Evolutionary conservation across 2,797 vertebrate genomes (phyloP).

Genomic region (Oryzias sinensis): DNA sequence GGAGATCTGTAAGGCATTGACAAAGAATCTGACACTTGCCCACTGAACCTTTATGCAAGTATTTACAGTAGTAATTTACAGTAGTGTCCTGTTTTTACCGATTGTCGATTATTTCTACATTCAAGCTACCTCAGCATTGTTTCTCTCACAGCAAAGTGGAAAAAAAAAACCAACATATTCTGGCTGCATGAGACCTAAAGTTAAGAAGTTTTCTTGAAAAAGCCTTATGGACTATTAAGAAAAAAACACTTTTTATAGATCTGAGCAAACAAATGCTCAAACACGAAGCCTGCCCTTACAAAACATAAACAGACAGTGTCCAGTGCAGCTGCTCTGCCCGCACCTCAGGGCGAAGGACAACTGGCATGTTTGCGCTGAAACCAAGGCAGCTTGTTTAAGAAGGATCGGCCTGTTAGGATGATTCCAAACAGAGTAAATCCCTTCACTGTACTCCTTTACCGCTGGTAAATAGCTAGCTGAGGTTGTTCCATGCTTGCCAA

Average conservation of each 20-base stretch:
- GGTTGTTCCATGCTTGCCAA: slow-evolving; percentile 24
- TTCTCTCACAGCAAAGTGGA: slow-evolving; percentile 16
- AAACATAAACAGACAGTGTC: slow-evolving; percentile 43
- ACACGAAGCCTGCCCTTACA: slow-evolving; percentile 35
- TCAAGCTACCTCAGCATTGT: slow-evolving; percentile 23
- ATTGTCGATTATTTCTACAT: slow-evolving; percentile 9
- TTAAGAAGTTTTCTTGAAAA: slow-evolving; percentile 5
- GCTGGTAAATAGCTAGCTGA: slow-evolving; percentile 52
- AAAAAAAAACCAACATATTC: slow-evolving; percentile 33
- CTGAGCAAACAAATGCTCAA: slow-evolving; percentile 53
- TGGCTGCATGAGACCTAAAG: slow-evolving; percentile 10
- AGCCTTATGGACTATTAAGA: slow-evolving; percentile 40
- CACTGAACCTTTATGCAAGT: not conserved
- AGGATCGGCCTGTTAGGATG: slow-evolving; percentile 30
- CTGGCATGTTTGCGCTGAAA: slow-evolving; percentile 48
- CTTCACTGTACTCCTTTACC: slow-evolving; percentile 35
- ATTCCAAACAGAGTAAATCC: slow-evolving; percentile 48
- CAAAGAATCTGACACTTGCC: slow-evolving; percentile 7
- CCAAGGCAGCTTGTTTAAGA: slow-evolving; percentile 41
- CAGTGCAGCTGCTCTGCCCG: slow-evolving; percentile 36
- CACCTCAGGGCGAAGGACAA: slow-evolving; percentile 32
- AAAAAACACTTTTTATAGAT: slow-evolving; percentile 40
- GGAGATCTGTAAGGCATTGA: slow-evolving; percentile 84
- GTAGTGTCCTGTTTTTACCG: slow-evolving; percentile 3
- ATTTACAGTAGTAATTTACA: not conserved